Percentiles rank a stretch among this genome's conserved stretches.
These are phyloP conservation scores for Epirrita christyi DNA, from an alignment of 2,888 invertebrate genomes.

Conservation along the genomic window DNA sequence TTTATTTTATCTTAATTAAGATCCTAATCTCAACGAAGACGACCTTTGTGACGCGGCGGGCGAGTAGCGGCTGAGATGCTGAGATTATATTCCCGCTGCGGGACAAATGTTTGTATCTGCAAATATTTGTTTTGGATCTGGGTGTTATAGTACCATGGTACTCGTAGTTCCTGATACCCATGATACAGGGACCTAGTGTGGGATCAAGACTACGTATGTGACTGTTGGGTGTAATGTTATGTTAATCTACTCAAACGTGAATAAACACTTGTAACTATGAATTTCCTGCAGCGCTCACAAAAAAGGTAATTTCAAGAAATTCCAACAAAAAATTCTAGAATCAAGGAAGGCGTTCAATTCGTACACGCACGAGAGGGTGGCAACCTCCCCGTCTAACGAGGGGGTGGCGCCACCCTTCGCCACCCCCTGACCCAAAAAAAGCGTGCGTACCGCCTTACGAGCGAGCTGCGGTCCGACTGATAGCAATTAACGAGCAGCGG, in stretches of 20 bases:
- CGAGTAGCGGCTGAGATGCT: no score
- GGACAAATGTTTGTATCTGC: no score
- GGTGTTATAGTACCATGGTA: no score
- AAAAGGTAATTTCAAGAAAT: slow-evolving; percentile 40
- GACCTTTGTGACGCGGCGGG: no score
- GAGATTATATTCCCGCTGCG: no score
- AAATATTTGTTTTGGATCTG: no score
- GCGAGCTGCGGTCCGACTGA: slow-evolving; percentile 2
- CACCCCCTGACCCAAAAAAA: slow-evolving; percentile 65
- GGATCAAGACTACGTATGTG: no score
- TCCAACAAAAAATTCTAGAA: slow-evolving; percentile 38
- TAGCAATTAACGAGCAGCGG: not conserved
- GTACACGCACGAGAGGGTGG: slow-evolving; percentile 54
- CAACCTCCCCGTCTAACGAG: slow-evolving; percentile 36
- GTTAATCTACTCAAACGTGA: not conserved
- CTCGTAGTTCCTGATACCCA: no score
- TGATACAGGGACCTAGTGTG: no score
- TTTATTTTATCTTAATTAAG: no score
- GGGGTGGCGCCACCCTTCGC: slow-evolving; percentile 50
- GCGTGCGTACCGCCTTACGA: slow-evolving; percentile 54
- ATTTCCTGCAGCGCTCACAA: slow-evolving; percentile 3
- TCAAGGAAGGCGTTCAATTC: slow-evolving; percentile 43
- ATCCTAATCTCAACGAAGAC: no score
- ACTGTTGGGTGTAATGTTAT: no score
- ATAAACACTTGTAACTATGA: slow-evolving; percentile 3